These are phyloP conservation scores for Busseola fusca DNA, from an alignment of 2,888 invertebrate species.

Conservation along the genomic window DNA sequence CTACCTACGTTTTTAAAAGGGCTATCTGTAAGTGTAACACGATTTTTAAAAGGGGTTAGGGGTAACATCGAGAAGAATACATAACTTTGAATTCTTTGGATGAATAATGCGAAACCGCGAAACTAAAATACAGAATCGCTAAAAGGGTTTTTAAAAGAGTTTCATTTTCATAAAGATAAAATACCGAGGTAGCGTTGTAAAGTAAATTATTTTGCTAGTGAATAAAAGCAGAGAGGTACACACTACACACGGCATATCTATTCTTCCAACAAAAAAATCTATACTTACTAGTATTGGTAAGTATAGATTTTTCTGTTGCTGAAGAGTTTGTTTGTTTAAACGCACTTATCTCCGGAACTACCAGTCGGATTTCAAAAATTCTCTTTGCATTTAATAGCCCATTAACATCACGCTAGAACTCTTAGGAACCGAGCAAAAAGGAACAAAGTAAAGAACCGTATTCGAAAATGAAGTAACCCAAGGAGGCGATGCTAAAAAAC, in stretches of 20 bases:
- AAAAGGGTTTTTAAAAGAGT: constrained; percentile 40
- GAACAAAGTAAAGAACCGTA: too few relatives aligned
- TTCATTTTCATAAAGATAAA: constrained; percentile 40
- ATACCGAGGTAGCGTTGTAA: neutral
- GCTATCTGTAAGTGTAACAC: constrained; percentile 34
- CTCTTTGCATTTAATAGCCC: too few relatives aligned
- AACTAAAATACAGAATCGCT: constrained; percentile 33
- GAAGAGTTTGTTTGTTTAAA: neutral
- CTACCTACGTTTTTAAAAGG: constrained; percentile 17
- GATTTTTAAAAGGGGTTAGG: constrained; percentile 32
- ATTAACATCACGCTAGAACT: too few relatives aligned
- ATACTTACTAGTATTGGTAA: neutral
- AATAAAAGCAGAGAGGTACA: constrained; percentile 24
- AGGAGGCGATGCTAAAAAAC: too few relatives aligned
- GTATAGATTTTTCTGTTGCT: too few relatives aligned
- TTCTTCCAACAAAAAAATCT: neutral
- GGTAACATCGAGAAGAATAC: constrained; percentile 31
- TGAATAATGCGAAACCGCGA: constrained; percentile 26
- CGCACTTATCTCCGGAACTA: too few relatives aligned
- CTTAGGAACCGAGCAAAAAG: too few relatives aligned
- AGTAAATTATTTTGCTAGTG: constrained; percentile 25
- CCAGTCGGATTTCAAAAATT: too few relatives aligned
- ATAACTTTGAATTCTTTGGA: constrained; percentile 18
- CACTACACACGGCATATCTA: neutral
- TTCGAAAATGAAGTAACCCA: too few relatives aligned